phyloP scores from a whole-genome alignment of 2,113 vertebrate genomes.

The Hyla sarda region DNA sequence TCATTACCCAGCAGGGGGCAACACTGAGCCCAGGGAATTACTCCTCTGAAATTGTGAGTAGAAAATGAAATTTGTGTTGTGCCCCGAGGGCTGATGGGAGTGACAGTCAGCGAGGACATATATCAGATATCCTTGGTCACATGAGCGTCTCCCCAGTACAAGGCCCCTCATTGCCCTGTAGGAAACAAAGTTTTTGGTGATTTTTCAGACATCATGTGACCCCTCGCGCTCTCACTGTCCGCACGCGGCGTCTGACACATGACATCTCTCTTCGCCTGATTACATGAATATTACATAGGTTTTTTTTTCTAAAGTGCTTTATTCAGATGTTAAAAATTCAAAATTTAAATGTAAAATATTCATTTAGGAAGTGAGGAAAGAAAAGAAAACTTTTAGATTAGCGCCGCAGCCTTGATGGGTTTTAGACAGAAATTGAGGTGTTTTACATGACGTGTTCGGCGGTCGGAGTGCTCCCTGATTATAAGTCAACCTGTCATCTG shows the following conservation, averaged over 20 bases:
- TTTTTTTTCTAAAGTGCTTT: constrained; percentile 17
- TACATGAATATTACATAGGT: constrained; percentile 30
- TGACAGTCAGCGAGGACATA: background rate
- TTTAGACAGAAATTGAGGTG: background rate
- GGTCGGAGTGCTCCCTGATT: background rate
- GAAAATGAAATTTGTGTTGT: background rate
- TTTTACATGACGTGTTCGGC: background rate
- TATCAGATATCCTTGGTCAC: background rate
- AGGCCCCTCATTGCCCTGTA: background rate
- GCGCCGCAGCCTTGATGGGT: background rate
- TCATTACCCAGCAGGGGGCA: background rate
- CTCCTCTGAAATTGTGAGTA: background rate
- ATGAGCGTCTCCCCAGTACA: background rate
- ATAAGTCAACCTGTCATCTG: background rate
- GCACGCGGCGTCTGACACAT: background rate
- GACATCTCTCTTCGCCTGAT: constrained; percentile 13
- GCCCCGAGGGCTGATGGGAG: background rate
- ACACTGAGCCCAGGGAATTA: background rate
- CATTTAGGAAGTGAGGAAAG: constrained; percentile 17
- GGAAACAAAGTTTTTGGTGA: background rate
- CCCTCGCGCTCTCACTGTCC: background rate
- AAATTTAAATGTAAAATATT: constrained; percentile 44
- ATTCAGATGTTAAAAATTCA: constrained; percentile 37
- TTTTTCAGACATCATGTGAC: background rate
- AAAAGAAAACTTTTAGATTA: constrained; percentile 5